These are phyloP conservation scores for Drosophila peninsularis DNA, from an alignment of 2,888 invertebrate species.

Conservation along the genomic window DNA sequence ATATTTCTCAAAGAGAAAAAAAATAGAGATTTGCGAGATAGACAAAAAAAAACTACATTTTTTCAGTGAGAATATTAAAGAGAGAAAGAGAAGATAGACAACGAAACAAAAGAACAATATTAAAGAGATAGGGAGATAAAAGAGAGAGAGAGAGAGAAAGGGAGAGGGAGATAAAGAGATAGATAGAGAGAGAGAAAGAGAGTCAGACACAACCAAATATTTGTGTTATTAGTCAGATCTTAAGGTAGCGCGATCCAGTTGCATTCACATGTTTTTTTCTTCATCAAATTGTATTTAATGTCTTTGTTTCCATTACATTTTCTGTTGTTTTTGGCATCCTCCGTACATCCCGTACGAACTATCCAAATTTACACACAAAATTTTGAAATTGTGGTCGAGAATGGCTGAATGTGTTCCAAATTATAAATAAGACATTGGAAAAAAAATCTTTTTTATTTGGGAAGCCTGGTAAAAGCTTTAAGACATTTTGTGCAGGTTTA, in stretches of 20 bases:
- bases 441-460: background rate
- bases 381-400: constrained; percentile 9
- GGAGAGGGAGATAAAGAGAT: background rate
- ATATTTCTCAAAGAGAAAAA: too few species aligned
- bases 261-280: background rate
- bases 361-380: constrained; percentile 5
- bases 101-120: too few species aligned
- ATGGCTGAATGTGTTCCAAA: background rate
- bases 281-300: background rate
- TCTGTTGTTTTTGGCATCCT: background rate
- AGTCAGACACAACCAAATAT: background rate
- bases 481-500: too few species aligned
- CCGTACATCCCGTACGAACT: background rate
- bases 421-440: background rate
- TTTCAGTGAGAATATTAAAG: background rate
- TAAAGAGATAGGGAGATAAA: background rate
- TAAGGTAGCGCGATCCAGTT: background rate
- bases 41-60: background rate
- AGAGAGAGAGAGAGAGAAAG: background rate
- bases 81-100: background rate
- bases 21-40: background rate
- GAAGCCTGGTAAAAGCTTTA: too few species aligned
- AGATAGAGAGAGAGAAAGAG: background rate
- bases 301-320: background rate
- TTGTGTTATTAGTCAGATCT: background rate